These are phyloP conservation scores for Troides aeacus DNA, from an alignment of 2,888 invertebrate genomes.

Conservation along the genomic window DNA sequence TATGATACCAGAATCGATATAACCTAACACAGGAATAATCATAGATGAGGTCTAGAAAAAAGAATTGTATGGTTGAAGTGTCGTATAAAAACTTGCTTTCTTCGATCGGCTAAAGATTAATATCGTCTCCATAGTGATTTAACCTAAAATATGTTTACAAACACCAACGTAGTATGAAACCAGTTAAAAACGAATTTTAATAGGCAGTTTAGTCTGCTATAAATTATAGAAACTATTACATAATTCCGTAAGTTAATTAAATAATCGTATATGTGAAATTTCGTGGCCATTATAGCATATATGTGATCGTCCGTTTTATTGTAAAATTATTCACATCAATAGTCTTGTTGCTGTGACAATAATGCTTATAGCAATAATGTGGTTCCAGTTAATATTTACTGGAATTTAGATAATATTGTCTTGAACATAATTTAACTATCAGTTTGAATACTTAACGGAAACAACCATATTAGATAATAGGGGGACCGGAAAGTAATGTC, in stretches of 20 bases:
- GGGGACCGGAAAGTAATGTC: too few relatives aligned
- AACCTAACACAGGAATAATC: too few relatives aligned
- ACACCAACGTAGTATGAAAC: not conserved
- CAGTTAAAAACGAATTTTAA: constrained; percentile 1
- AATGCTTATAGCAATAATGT: not conserved
- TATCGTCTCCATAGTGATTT: not conserved
- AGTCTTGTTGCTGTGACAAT: not conserved
- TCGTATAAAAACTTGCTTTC: too few relatives aligned
- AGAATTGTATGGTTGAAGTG: too few relatives aligned
- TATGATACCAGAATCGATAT: too few relatives aligned
- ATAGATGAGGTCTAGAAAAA: too few relatives aligned
- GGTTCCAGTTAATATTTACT: not conserved
- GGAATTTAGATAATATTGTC: too few relatives aligned
- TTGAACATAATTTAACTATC: too few relatives aligned
- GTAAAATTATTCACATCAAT: not conserved
- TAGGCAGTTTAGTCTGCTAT: not conserved
- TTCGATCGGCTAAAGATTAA: too few relatives aligned
- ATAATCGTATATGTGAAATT: constrained; percentile 28
- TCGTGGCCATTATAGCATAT: not conserved
- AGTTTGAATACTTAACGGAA: not conserved
- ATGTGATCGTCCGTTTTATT: not conserved
- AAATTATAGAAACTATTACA: constrained; percentile 8
- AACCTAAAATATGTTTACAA: not conserved
- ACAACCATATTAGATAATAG: not conserved
- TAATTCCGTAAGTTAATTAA: constrained; percentile 8